These are phyloP conservation scores for Scaptomyza tumidula DNA, from an alignment of 2,888 invertebrate species.

Conservation along the genomic window DNA sequence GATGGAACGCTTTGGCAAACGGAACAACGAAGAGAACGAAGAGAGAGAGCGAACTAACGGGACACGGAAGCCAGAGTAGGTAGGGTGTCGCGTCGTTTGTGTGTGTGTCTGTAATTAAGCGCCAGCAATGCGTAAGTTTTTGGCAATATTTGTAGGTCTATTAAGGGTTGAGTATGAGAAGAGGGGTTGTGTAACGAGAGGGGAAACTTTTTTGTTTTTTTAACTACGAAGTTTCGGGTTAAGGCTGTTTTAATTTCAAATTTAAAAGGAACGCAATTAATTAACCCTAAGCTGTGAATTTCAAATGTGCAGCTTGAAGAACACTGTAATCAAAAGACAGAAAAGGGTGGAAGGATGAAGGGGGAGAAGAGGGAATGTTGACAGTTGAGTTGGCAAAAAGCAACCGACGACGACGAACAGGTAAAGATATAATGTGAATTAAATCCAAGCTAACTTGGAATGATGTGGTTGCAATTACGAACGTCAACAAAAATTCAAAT, in stretches of 20 bases:
- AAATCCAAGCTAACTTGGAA: slow-evolving; percentile 4
- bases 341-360: no score
- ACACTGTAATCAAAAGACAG: not conserved
- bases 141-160: slow-evolving; percentile 19
- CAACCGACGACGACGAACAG: slow-evolving; percentile 24
- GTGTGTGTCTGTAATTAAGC: slow-evolving; percentile 47
- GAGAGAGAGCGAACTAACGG: slow-evolving; percentile 11
- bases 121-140: slow-evolving; percentile 53
- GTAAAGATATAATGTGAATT: slow-evolving; percentile 1
- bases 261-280: slow-evolving; percentile 73
- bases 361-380: slow-evolving; percentile 1
- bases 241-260: slow-evolving; percentile 69
- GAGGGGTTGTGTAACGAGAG: no score
- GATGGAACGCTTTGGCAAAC: slow-evolving; percentile 59
- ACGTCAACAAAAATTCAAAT: slow-evolving; percentile 28
- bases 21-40: slow-evolving; percentile 38
- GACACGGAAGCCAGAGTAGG: not conserved
- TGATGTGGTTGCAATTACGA: slow-evolving; percentile 32
- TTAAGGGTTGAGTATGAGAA: not conserved
- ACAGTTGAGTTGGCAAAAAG: slow-evolving; percentile 16
- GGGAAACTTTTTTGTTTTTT: not conserved
- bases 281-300: slow-evolving; percentile 62
- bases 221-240: slow-evolving; percentile 27
- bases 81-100: not conserved
- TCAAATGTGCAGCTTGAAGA: slow-evolving; percentile 39